Percentiles rank a stretch among this genome's conserved stretches.
Evolutionary conservation across 2,888 invertebrate species (phyloP).

Genomic region (Brachycybe producta): DNA sequence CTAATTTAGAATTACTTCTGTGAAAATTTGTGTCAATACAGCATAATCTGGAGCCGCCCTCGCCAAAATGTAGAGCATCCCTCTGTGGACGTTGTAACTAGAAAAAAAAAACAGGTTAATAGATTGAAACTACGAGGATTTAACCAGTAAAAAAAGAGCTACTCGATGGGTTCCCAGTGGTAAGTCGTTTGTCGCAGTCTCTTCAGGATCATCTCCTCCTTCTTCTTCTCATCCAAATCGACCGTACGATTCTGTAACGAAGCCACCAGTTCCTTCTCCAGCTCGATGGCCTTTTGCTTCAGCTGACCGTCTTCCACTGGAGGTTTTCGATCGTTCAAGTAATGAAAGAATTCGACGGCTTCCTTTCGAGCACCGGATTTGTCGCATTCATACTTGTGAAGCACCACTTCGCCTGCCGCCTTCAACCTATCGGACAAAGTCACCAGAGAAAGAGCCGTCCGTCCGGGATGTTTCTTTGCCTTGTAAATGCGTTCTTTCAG

Average conservation of each 20-base stretch:
- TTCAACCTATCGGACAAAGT: too few relatives aligned
- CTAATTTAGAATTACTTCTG: neutral
- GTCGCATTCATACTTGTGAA: too few relatives aligned
- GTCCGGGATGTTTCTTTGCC: conserved; percentile 1
- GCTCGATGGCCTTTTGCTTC: neutral
- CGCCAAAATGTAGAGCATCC: neutral
- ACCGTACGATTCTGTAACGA: neutral
- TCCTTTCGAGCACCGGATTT: too few relatives aligned
- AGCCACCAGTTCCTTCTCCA: neutral
- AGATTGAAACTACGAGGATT: neutral
- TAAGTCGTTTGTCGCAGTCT: neutral
- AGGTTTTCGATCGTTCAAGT: neutral
- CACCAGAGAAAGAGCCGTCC: too few relatives aligned
- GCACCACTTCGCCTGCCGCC: too few relatives aligned
- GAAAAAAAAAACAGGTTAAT: neutral
- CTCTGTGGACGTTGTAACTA: neutral
- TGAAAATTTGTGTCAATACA: neutral
- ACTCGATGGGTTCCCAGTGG: conserved; percentile 7
- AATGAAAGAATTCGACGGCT: too few relatives aligned
- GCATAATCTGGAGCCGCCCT: conserved; percentile 3
- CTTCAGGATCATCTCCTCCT: neutral
- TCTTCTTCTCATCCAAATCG: neutral
- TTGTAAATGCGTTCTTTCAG: neutral
- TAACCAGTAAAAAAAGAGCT: neutral
- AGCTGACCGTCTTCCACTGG: neutral